phyloP scores from a whole-genome alignment of 53 echinoderm and acorn worm species.

The Antedon mediterranea region DNA sequence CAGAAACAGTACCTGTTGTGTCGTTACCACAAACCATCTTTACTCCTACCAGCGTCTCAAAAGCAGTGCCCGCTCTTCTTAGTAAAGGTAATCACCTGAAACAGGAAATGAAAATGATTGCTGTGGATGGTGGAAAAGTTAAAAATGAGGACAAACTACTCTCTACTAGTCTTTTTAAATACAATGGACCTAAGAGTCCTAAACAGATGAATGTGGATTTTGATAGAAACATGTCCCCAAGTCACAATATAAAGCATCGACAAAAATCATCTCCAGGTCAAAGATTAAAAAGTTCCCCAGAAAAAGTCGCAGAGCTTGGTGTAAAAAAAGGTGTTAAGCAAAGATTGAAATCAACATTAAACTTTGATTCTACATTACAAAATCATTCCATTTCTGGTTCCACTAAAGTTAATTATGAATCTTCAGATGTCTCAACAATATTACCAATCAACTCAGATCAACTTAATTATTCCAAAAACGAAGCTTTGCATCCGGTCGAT shows the following conservation, averaged over 20 bases:
- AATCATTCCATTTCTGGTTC: background rate
- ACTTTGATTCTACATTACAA: background rate
- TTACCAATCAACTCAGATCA: background rate
- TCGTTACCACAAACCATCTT: background rate
- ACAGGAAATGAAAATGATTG: background rate
- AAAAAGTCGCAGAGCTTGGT: background rate
- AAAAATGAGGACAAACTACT: background rate
- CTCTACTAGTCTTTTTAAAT: background rate
- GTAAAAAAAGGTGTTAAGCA: background rate
- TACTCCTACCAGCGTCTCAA: background rate
- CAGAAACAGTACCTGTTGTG: background rate
- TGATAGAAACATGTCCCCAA: no score
- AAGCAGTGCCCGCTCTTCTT: background rate
- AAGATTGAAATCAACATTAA: no score
- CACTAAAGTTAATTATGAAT: background rate
- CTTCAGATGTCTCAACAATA: background rate
- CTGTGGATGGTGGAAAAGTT: background rate
- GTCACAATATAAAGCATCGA: no score
- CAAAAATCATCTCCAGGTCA: no score
- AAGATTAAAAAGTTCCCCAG: no score
- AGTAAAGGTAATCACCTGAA: background rate
- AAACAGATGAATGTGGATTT: background rate
- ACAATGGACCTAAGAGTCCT: background rate
- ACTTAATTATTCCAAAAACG: background rate
- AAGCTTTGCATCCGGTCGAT: background rate